phyloP scores from a whole-genome alignment of 2,113 vertebrate species.

The Phyllostomus discolor region DNA sequence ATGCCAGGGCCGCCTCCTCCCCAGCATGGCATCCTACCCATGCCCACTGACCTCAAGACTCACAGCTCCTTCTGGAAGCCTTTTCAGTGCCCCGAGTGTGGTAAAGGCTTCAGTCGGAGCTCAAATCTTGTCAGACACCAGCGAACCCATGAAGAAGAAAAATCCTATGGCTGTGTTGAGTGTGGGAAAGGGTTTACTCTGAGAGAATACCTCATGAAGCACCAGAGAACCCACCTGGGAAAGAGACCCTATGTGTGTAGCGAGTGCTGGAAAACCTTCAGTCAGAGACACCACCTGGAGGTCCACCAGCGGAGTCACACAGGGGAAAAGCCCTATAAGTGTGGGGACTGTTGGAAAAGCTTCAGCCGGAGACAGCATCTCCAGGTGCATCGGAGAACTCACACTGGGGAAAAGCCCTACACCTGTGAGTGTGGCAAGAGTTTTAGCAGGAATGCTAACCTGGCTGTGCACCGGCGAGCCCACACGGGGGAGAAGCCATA shows the following conservation, averaged over 20 bases:
- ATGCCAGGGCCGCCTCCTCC: background rate
- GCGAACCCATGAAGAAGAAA: slow-evolving; percentile 39
- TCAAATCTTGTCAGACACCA: slow-evolving; percentile 65
- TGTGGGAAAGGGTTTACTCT: slow-evolving; percentile 57
- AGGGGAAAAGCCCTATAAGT: slow-evolving; percentile 69
- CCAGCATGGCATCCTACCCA: background rate
- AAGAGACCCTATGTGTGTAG: slow-evolving; percentile 72
- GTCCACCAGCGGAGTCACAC: slow-evolving; percentile 73
- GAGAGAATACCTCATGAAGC: slow-evolving; percentile 71
- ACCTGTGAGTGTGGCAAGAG: slow-evolving; percentile 73
- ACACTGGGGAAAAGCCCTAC: slow-evolving; percentile 76
- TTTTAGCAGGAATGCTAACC: slow-evolving; percentile 67
- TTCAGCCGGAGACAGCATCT: slow-evolving; percentile 74
- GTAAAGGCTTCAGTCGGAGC: slow-evolving; percentile 68
- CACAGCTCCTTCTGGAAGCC: slow-evolving; percentile 63
- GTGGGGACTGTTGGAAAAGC: slow-evolving; percentile 70
- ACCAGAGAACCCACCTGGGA: slow-evolving; percentile 75
- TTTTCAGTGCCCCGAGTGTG: slow-evolving; percentile 63
- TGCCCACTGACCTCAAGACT: background rate
- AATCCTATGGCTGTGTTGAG: slow-evolving; percentile 22
- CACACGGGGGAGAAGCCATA: slow-evolving; percentile 73
- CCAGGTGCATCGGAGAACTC: slow-evolving; percentile 70
- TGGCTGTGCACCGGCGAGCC: slow-evolving; percentile 56
- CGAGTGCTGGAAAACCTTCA: slow-evolving; percentile 76
- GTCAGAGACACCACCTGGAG: slow-evolving; percentile 69